Conservation (phyloP, 1,140 invertebrate genomes). For the Physella acuta region DNA sequence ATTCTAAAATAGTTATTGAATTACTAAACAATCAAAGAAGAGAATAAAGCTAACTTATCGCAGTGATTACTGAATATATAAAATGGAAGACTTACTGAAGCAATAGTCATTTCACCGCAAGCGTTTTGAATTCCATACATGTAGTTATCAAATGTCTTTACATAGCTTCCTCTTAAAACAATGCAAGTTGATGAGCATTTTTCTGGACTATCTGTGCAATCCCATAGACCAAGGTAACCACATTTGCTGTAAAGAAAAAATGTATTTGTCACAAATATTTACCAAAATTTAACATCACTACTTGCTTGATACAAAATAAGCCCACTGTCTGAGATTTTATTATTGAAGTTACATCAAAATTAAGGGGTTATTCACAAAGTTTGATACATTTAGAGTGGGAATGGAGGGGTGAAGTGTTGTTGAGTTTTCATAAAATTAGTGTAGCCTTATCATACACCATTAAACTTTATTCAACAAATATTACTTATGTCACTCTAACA, state of each 20-base stretch:
- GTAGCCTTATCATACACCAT: too few species aligned
- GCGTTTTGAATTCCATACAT: slow-evolving; percentile 6
- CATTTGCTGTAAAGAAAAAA: slow-evolving; percentile 1
- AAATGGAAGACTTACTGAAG: not conserved
- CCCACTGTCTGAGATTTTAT: too few species aligned
- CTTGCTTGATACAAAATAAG: too few species aligned
- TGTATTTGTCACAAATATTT: too few species aligned
- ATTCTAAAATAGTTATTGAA: not conserved
- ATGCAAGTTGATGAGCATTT: slow-evolving; percentile 8
- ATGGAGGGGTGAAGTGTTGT: too few species aligned
- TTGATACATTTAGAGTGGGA: too few species aligned
- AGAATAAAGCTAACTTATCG: not conserved
- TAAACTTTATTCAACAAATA: too few species aligned
- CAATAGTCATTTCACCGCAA: not conserved
- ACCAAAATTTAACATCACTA: too few species aligned
- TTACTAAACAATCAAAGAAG: not conserved
- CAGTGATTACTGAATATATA: not conserved
- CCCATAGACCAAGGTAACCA: slow-evolving; percentile 7
- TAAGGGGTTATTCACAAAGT: too few species aligned
- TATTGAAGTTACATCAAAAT: too few species aligned
- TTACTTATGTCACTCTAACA: too few species aligned
- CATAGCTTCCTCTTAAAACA: not conserved
- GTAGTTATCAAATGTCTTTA: slow-evolving; percentile 9
- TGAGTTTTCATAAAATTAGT: too few species aligned
- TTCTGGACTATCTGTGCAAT: slow-evolving; percentile 8